These are phyloP conservation scores for Dryocosmus kuriphilus DNA, from an alignment of 2,888 invertebrate species.

Conservation along the genomic window DNA sequence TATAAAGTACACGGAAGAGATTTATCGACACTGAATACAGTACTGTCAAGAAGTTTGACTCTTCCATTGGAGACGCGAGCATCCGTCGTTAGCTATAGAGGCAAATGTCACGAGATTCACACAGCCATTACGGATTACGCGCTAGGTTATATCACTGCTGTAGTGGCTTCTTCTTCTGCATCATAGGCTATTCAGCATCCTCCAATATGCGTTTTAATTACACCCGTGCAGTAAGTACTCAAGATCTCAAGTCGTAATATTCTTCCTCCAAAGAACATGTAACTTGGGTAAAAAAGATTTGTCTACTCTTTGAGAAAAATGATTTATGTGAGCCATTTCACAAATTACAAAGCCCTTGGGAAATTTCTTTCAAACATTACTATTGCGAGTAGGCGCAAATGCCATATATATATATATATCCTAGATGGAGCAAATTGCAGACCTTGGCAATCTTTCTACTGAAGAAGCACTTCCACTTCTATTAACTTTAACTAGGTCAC, in stretches of 20 bases:
- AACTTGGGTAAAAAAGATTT: neutral
- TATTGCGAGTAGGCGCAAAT: slow-evolving; percentile 1
- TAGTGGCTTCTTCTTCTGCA: slow-evolving; percentile 34
- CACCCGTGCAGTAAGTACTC: neutral
- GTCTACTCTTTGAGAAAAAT: neutral
- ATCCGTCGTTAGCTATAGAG: slow-evolving; percentile 54
- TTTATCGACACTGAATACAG: slow-evolving; percentile 25
- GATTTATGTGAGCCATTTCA: neutral
- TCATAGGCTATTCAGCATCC: slow-evolving; percentile 7
- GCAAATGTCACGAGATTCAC: slow-evolving; percentile 75
- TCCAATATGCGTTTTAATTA: slow-evolving; percentile 26
- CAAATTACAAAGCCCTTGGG: neutral
- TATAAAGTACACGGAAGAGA: slow-evolving; percentile 11
- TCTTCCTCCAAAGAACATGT: neutral
- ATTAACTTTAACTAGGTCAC: slow-evolving; percentile 5
- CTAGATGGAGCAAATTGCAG: neutral
- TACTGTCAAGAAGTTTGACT: slow-evolving; percentile 52
- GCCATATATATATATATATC: neutral
- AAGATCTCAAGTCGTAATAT: slow-evolving; percentile 27
- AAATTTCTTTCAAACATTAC: neutral
- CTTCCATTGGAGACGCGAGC: slow-evolving; percentile 59
- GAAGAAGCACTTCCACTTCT: slow-evolving; percentile 26
- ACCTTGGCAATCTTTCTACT: slow-evolving; percentile 15
- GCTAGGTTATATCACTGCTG: slow-evolving; percentile 64
- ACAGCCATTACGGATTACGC: slow-evolving; percentile 66